These are phyloP conservation scores for Nycticorax nycticorax DNA, from an alignment of 2,113 vertebrate genomes.

Conservation along the genomic window DNA sequence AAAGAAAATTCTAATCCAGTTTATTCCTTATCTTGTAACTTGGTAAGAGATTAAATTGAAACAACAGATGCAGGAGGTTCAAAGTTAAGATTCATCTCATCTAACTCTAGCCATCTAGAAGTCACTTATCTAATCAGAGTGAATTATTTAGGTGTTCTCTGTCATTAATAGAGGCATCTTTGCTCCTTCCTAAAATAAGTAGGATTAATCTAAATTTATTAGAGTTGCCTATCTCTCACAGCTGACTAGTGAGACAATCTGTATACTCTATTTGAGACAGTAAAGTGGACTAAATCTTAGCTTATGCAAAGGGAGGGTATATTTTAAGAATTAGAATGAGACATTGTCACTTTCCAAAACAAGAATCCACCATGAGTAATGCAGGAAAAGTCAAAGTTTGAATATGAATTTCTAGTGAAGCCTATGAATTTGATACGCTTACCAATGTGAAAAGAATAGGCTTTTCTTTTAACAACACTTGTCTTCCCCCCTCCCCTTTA, in stretches of 20 bases:
- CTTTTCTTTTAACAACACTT: background rate
- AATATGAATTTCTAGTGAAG: background rate
- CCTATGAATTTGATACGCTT: background rate
- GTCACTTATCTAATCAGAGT: background rate
- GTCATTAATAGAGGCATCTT: background rate
- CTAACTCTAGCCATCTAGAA: background rate
- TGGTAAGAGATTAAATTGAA: background rate
- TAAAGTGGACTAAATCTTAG: background rate
- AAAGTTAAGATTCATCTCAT: background rate
- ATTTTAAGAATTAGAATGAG: background rate
- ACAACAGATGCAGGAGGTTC: background rate
- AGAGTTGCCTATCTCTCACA: background rate
- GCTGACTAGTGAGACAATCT: background rate
- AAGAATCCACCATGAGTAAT: background rate
- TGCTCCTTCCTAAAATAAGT: background rate
- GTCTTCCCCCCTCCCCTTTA: background rate
- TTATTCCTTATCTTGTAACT: background rate
- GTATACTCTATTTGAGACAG: background rate
- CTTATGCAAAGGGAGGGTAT: background rate
- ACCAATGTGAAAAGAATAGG: background rate
- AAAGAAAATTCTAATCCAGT: background rate
- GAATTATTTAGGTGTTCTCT: background rate
- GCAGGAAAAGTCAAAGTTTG: background rate
- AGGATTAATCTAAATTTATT: background rate
- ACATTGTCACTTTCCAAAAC: background rate